Base-by-base conservation (phyloP, 2,113 vertebrate genomes). In the Carollia perspicillata region DNA sequence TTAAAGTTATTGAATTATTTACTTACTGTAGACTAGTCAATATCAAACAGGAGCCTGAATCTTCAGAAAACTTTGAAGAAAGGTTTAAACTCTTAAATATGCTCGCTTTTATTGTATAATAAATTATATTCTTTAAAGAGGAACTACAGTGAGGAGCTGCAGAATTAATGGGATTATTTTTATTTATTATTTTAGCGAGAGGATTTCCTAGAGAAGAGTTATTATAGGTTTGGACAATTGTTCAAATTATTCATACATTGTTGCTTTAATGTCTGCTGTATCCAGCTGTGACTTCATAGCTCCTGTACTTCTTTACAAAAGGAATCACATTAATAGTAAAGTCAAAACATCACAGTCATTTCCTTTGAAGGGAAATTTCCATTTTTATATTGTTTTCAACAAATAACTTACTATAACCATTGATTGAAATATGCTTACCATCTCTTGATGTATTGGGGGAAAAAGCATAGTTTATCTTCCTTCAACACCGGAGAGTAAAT, bases 331-430 rank as follows among this genome's bases (percentile, higher is more conserved):
- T 90, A 93, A 95, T 55, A 96, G 44, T 75, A 42, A 90, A 84
- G 49, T 79, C 78, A 91, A 95, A 94, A 95, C 74, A 96, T 93
- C 51, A 65, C 13, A 86, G 60, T 88, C 72, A 94, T 96, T 97
- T 97, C 91, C 88, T 92, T 93, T 47, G 18, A 80, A 94, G 88
- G 87, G 92, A 96, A 89, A 40, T 75, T 90, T 96, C 49, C 83
- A 94, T 95, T 98, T 95, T 86, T 66, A 51, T 93, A 95, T 89
- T 95, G 94, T 93, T 96, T 96, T 96, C n/a, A 94, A 74, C 20
- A 75, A 90, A 87, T 89, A 93, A 58, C 30, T 96, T 88, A 81
- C 63, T 22, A 20, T 95, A 95, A 92, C 35, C 89, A 83, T 69
- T 75, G 90, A 91, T 63, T 69, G 85, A 96, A 95, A 81, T 92